Evolutionary conservation across 1,140 invertebrate species (phyloP).

Genomic region (Hylyphantes graminicola): DNA sequence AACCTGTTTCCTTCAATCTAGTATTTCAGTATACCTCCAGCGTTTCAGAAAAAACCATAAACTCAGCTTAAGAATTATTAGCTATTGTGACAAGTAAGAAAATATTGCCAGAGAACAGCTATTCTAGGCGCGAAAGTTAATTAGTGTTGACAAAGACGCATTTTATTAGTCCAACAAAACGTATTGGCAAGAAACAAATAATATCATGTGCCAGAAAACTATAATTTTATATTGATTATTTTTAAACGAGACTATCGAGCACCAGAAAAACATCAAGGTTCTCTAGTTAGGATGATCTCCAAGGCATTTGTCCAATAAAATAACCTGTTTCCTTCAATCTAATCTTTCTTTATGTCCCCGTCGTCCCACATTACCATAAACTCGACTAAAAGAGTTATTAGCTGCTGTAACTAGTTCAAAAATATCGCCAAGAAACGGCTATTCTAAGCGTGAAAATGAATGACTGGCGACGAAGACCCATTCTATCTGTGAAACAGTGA

Average conservation of each 20-base stretch:
- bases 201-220: too few species aligned
- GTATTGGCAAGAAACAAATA: too few species aligned
- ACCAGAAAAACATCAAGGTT: not conserved
- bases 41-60: constrained; percentile 17
- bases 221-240: not conserved
- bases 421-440: constrained; percentile 26
- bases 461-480: constrained; percentile 17
- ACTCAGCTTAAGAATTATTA: constrained; percentile 19
- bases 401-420: constrained; percentile 1
- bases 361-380: constrained; percentile 24
- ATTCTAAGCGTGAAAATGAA: constrained; percentile 45
- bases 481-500: constrained; percentile 18
- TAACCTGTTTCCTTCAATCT: not conserved
- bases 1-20: not conserved
- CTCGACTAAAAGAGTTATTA: constrained; percentile 16
- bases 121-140: constrained; percentile 37
- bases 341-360: too few species aligned
- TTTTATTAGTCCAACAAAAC: constrained; percentile 9
- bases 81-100: not conserved
- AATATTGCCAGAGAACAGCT: constrained; percentile 26
- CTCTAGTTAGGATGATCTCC: not conserved
- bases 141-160: constrained; percentile 6
- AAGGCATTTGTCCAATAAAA: constrained; percentile 26
- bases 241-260: not conserved
- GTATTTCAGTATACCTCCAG: too few species aligned